Percentiles rank a stretch among this genome's conserved stretches.
phyloP scores from a whole-genome alignment of 1,140 invertebrate species.

The Antheraea pernyi region DNA sequence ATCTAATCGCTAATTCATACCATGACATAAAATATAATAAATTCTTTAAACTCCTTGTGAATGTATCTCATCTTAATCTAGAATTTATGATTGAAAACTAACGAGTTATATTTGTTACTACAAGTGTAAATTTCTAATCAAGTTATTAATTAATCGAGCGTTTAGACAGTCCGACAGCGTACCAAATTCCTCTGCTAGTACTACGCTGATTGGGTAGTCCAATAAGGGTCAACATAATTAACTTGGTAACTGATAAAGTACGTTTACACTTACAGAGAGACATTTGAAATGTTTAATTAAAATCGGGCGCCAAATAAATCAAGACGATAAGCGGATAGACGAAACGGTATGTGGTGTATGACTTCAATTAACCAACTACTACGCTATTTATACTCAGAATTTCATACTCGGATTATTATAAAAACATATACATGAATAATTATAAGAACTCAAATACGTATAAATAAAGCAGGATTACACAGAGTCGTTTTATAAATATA shows the following conservation, averaged over 20 bases:
- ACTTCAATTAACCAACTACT: not conserved
- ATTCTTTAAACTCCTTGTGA: too few relatives aligned
- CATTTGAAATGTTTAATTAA: slow-evolving; percentile 15
- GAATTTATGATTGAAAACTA: too few relatives aligned
- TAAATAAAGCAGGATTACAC: too few relatives aligned
- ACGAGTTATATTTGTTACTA: too few relatives aligned
- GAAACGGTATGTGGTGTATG: not conserved
- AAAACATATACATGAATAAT: too few relatives aligned
- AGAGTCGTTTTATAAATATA: too few relatives aligned
- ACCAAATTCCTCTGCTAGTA: slow-evolving; percentile 36
- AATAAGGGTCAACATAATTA: slow-evolving; percentile 36
- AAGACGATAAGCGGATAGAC: not conserved
- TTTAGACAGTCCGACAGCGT: slow-evolving; percentile 16
- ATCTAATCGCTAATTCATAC: too few relatives aligned
- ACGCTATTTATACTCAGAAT: not conserved
- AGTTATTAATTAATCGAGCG: not conserved
- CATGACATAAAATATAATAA: too few relatives aligned
- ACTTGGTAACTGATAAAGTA: slow-evolving; percentile 19
- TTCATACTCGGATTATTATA: too few relatives aligned
- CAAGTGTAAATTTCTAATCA: too few relatives aligned
- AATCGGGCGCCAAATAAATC: slow-evolving; percentile 2
- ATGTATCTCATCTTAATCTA: too few relatives aligned
- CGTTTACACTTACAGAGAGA: slow-evolving; percentile 10
- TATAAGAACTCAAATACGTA: too few relatives aligned
- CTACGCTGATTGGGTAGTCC: slow-evolving; percentile 34